Base-by-base conservation (phyloP, 2,797 vertebrate genomes). In the Clarias fuscus region DNA sequence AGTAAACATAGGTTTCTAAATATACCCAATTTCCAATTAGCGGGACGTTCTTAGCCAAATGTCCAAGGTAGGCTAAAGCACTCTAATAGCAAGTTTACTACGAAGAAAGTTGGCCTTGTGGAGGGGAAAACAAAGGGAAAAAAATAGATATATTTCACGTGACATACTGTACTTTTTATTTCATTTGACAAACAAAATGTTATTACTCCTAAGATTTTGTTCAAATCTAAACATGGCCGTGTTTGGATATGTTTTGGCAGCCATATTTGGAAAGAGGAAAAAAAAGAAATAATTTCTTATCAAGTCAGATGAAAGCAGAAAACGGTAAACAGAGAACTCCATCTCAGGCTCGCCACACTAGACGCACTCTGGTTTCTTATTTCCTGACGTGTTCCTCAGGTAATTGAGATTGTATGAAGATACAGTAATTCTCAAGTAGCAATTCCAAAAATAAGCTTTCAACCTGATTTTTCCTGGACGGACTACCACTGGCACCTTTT, bases 201-300 rank as follows among this genome's bases (percentile, higher is more conserved):
- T 48, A 82, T 33, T 4, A 71, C 82, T 71, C 22, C 27, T 37
- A 53, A 71, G 53, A 8, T 58, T 48, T 58, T 70, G 65, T 15
- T 30, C 1, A 68, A 22, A 53, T 67, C 7, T 82, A 70, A 82
- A 33, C n/a, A 7, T 15, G 40, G 15, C 3, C 10, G 67, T 58
- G 48, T 37, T 43, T n/a, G 82, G 48, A 40, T 83, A 48, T 59
- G 48, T 24, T 83, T 67, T 70, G 80, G 65, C 59, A 82, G 64
- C 15, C 62, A 56, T 58, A 15, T 24, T 56, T 70, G 43, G n/a
- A 58, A 68, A 24, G 17, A 17, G 7, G 7, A 61, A 61, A 59
- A 30, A 48, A 75, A 71, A 53, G 10, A 22, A 30, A 24, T 2
- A 7, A 58, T 48, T 71, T 59, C 48, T 27, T 71, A 72, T 71